phyloP scores from a whole-genome alignment of 2,888 invertebrate genomes.

The Zygothrica quintamaculata region DNA sequence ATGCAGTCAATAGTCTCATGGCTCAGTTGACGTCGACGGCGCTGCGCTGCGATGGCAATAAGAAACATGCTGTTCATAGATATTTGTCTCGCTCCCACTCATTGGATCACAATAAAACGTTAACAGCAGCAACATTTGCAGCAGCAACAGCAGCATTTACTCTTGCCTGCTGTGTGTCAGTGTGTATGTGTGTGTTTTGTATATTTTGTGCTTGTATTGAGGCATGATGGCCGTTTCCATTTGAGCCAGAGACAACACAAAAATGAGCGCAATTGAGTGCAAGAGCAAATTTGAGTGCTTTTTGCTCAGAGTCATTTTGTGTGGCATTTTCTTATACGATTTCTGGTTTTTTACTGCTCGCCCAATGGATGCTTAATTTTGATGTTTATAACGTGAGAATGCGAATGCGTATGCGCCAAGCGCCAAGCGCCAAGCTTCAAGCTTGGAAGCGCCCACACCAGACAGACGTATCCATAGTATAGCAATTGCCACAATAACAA shows the following conservation, averaged over 20 bases:
- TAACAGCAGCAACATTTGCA: conserved; percentile 36
- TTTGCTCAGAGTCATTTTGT: conserved; percentile 40
- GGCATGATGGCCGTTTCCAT: conserved; percentile 73
- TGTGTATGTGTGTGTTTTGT: conserved; percentile 13
- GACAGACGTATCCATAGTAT: conserved; percentile 15
- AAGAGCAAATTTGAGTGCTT: conserved; percentile 55
- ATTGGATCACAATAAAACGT: conserved; percentile 44
- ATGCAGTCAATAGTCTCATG: conserved; percentile 58
- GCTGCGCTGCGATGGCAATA: conserved; percentile 63
- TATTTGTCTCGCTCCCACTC: conserved; percentile 64
- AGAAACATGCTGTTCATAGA: conserved; percentile 65
- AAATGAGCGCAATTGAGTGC: conserved; percentile 55
- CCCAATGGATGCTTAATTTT: conserved; percentile 74
- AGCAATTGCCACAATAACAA: conserved; percentile 34
- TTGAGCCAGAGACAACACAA: conserved; percentile 33
- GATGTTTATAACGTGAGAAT: conserved; percentile 80
- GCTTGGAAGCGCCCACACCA: too few species aligned
- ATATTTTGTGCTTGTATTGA: conserved; percentile 6
- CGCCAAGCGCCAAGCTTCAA: conserved; percentile 42
- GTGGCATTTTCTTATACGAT: conserved; percentile 54
- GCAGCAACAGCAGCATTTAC: conserved; percentile 20
- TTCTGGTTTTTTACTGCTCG: conserved; percentile 66
- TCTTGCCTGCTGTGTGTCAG: conserved; percentile 25
- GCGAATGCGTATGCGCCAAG: conserved; percentile 72
- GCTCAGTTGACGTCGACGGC: conserved; percentile 53